Conservation (phyloP, 2,113 vertebrate species). For the Cyprinus carpio region DNA sequence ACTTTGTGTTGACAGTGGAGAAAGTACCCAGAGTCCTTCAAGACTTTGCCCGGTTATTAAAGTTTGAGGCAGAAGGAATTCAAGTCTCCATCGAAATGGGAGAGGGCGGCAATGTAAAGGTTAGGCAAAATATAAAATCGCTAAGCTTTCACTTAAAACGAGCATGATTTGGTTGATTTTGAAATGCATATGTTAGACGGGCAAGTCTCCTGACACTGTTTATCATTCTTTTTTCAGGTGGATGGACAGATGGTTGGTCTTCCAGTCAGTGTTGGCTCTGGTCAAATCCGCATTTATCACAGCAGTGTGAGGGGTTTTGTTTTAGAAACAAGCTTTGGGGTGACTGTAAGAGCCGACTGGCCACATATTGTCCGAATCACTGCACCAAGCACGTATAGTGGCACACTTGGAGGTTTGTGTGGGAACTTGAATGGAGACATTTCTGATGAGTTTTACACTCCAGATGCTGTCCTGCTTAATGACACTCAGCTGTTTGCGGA, state of each 20-base stretch:
- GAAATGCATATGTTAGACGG: too few relatives aligned
- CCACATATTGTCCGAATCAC: conserved; percentile 59
- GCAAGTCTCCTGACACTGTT: background rate
- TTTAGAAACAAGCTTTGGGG: conserved; percentile 64
- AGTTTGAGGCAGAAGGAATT: conserved; percentile 60
- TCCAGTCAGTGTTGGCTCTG: conserved; percentile 45
- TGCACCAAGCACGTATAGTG: conserved; percentile 57
- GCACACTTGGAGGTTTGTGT: conserved; percentile 67
- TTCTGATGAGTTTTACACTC: conserved; percentile 68
- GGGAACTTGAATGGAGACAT: conserved; percentile 69
- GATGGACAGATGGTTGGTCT: conserved; percentile 61
- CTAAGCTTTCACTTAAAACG: background rate
- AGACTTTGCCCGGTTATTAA: conserved; percentile 48
- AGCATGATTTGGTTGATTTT: background rate
- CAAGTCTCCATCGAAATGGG: conserved; percentile 57
- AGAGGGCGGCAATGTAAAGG: conserved; percentile 50
- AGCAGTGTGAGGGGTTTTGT: conserved; percentile 61
- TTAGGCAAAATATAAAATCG: background rate
- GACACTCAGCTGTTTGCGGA: conserved; percentile 65
- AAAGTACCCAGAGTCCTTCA: conserved; percentile 57
- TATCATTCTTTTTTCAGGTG: conserved; percentile 61
- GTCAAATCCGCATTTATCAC: conserved; percentile 57
- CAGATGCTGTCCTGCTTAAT: conserved; percentile 52
- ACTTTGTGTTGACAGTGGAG: conserved; percentile 61
- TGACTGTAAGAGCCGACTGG: conserved; percentile 66